phyloP scores from a whole-genome alignment of 2,888 invertebrate species.

The Andrena marginata region DNA sequence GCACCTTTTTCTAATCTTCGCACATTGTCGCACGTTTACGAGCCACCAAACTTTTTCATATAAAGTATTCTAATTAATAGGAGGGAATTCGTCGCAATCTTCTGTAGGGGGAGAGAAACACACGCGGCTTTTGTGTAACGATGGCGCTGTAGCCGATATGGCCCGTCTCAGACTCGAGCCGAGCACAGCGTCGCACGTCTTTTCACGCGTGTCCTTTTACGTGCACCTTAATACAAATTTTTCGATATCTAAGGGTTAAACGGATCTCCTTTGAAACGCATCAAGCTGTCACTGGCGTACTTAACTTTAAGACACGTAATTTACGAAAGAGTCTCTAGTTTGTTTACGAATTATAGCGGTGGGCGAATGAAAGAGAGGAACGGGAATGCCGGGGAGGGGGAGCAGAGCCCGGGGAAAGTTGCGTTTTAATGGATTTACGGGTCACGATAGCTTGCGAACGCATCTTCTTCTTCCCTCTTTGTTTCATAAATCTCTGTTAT shows the following conservation, averaged over 20 bases:
- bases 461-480: slow-evolving; percentile 13
- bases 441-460: slow-evolving; percentile 25
- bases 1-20: slow-evolving; percentile 69
- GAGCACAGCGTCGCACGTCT: slow-evolving; percentile 24
- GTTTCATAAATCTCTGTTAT: neutral
- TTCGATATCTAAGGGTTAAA: slow-evolving; percentile 30
- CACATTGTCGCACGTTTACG: slow-evolving; percentile 57
- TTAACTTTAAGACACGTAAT: slow-evolving; percentile 44
- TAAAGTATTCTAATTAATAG: slow-evolving; percentile 49
- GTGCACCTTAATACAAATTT: slow-evolving; percentile 39
- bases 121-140: neutral
- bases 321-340: slow-evolving; percentile 58
- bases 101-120: slow-evolving; percentile 39
- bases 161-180: slow-evolving; percentile 19
- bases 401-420: neutral
- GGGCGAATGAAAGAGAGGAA: neutral
- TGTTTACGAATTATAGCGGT: slow-evolving; percentile 47
- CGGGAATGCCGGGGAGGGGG: neutral
- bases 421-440: slow-evolving; percentile 3
- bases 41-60: slow-evolving; percentile 57
- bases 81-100: slow-evolving; percentile 43
- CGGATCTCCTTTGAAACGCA: slow-evolving; percentile 20
- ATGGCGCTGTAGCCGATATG: slow-evolving; percentile 5
- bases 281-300: slow-evolving; percentile 36
- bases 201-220: slow-evolving; percentile 38